Base-by-base conservation (phyloP, 1,140 invertebrate species). In the Leptinotarsa lineolata region DNA sequence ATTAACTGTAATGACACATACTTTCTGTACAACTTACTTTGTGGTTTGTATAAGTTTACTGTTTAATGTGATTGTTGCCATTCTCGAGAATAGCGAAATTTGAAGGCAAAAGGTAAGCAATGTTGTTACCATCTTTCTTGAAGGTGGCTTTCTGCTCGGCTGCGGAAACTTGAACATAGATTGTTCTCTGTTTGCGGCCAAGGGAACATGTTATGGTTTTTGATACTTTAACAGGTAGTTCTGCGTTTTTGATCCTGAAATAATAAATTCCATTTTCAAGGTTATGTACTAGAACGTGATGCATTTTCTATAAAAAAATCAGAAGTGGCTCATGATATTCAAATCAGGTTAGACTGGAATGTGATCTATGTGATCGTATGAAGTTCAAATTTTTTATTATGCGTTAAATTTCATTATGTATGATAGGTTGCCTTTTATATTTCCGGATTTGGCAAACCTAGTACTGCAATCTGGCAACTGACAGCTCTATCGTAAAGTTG, bases 161-260 rank as follows among this genome's bases (percentile, higher is more conserved):
- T 15, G 88, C 84, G 68, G 85, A 83, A 4, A 90, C 87, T 80
- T 92, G 89, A 12, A 94, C 87, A 39, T 84, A 82, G 20, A 95
- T 84, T 20, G 87, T 81, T 72, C 88, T 86, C 39, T 87, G 88
- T 80, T 94, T 94, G 73, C 90, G 89, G n/a, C 92, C 92, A 54
- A 94, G 83, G 86, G 91, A 92, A 79, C 92, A 93, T 54, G 90
- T 88, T 72, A 93, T 86, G 59, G 85, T 86, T 61, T 88, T 87
- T 67, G 85, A 87, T 0, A 93, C 89, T 24, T 88, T 92, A 0
- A 93, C 91, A 75, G 88, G 88, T 61, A 94, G 79, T 66, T 93
- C 91, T 46, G 83, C 83, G 15, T 86, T 85, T 73, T 88, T 85
- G 65, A 88, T 83, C 77, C 91, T 92, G 76, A 68, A 45, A 70